Base-by-base conservation (phyloP, 2,797 vertebrate genomes). In the Halcyon chelicuti region DNA sequence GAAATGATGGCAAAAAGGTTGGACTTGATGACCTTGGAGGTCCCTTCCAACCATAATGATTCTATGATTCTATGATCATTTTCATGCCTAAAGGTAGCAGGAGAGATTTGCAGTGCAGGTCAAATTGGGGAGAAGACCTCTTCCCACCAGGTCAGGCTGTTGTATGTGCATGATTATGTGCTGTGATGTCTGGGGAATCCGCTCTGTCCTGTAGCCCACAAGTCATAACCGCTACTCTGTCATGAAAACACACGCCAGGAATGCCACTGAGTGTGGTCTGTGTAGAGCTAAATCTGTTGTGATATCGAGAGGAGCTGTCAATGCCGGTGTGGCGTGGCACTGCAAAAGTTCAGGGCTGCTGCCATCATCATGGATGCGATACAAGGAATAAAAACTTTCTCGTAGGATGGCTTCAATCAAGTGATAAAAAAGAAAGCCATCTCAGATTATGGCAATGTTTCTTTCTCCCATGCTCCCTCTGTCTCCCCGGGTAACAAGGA, bases 401-500 rank as follows among this genome's bases (percentile, higher is more conserved):
- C 10, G 12, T 9, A 47, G 72, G 39, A 25, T 65, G 31, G 23
- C 18, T 78, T 12, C 70, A 72, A 28, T 78, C 62, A 71, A 54
- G 71, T 60, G 26, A 46, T 78, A 44, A 33, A 47, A 63, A 35
- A 35, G 12, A 47, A 55, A 46, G 18, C 17, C 3, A 21, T 39
- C 20, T 70, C n/a, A 39, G 40, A 35, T 82, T n/a, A 61, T 26
- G 40, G 23, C 47, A 72, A 15, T 21, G 20, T 79, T 83, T 62
- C 60, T 72, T 80, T 82, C 66, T 75, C 46, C 23, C 51, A 9
- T 86, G 44, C 18, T 52, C 21, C 49, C 46, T 47, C 26, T 47
- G 18, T 90, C 33, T 90, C 4, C 18, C 17, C 6, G 5, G 5
- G 60, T 23, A 70, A 39, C 0, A 0, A 74, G 61, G 60, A 92